phyloP scores from a whole-genome alignment of 2,113 vertebrate genomes.

The Oncorhynchus keta region DNA sequence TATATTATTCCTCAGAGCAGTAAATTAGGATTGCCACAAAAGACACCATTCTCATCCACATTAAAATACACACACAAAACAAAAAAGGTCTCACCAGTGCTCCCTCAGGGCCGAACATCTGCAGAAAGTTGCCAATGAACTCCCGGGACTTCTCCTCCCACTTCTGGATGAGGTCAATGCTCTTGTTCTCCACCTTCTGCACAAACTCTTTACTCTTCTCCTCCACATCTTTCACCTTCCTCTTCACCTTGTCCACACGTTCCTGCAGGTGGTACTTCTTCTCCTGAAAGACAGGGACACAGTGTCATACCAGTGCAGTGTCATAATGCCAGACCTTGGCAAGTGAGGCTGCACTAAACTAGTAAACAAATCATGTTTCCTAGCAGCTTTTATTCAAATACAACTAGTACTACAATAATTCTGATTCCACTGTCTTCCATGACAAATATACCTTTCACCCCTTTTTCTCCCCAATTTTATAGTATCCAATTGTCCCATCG shows the following conservation, averaged over 20 bases:
- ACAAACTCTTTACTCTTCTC: slow-evolving; percentile 98
- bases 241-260: slow-evolving; percentile 97
- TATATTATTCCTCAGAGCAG: too few relatives aligned
- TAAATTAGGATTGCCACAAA: too few relatives aligned
- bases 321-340: too few relatives aligned
- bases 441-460: too few relatives aligned
- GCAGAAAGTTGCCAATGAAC: slow-evolving; percentile 98
- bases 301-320: too few relatives aligned
- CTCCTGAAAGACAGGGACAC: slow-evolving; percentile 75
- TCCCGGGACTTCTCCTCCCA: slow-evolving; percentile 98
- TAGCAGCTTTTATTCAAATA: too few relatives aligned
- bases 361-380: too few relatives aligned
- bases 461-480: too few relatives aligned
- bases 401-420: too few relatives aligned
- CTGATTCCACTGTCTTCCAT: too few relatives aligned
- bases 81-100: slow-evolving; percentile 81
- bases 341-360: too few relatives aligned
- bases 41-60: not conserved
- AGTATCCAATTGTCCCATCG: too few relatives aligned
- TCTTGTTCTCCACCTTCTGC: slow-evolving; percentile 97
- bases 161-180: slow-evolving; percentile 98
- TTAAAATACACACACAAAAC: not conserved
- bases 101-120: slow-evolving; percentile 98
- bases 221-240: slow-evolving; percentile 94
- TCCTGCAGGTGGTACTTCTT: slow-evolving; percentile 98